These are phyloP conservation scores for Galago senegalensis DNA, from an alignment of 2,797 vertebrate genomes.

Conservation along the genomic window DNA sequence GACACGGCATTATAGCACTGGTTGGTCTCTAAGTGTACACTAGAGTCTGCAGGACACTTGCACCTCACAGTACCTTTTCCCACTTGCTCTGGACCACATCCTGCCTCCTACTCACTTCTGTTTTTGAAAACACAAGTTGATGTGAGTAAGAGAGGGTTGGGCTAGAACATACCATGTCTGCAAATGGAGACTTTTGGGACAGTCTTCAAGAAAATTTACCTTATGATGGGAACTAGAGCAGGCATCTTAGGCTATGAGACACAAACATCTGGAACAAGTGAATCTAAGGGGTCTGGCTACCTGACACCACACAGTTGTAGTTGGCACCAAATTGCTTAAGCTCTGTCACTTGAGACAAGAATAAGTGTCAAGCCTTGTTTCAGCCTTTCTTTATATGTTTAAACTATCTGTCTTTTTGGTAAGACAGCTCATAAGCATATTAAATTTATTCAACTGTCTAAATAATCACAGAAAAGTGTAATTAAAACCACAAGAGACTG, in stretches of 20 bases:
- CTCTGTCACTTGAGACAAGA: background rate
- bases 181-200: background rate
- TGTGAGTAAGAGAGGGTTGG: background rate
- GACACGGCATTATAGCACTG: no score
- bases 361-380: background rate
- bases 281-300: background rate
- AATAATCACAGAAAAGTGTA: background rate
- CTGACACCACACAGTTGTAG: background rate
- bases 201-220: background rate
- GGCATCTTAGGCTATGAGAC: background rate
- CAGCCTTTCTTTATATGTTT: background rate
- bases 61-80: background rate
- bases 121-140: conserved; percentile 5
- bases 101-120: background rate
- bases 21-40: background rate
- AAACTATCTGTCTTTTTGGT: background rate
- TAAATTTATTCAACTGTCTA: background rate
- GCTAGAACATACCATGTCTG: background rate
- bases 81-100: background rate
- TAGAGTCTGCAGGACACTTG: background rate
- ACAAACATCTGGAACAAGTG: background rate
- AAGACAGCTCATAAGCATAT: background rate
- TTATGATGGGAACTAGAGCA: background rate
- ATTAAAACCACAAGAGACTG: background rate
- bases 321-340: background rate